These are phyloP conservation scores for Macrosoma leucophasiata DNA, from an alignment of 2,888 invertebrate genomes.

Conservation along the genomic window DNA sequence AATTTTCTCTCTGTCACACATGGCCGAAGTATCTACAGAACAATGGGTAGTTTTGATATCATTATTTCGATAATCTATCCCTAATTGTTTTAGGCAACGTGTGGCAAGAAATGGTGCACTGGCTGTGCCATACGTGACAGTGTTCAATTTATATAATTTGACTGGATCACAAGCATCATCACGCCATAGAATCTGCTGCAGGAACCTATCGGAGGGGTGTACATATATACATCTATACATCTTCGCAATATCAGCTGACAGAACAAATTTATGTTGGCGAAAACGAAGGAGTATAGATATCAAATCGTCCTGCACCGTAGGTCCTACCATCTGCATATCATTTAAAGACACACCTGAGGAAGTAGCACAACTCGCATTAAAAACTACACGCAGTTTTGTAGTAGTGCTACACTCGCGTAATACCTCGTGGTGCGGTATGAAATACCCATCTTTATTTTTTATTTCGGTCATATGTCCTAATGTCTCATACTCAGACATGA, in stretches of 20 bases:
- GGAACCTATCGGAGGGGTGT: conserved; percentile 10
- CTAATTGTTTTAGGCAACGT: conserved; percentile 26
- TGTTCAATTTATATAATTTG: conserved; percentile 24
- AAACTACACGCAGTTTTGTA: conserved; percentile 9
- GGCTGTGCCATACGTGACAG: conserved; percentile 29
- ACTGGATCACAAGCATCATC: conserved; percentile 14
- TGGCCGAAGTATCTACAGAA: too few species aligned
- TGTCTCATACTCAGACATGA: not conserved
- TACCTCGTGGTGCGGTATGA: conserved; percentile 11
- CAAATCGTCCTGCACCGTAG: conserved; percentile 25
- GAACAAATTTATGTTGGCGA: conserved; percentile 21
- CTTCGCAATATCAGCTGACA: conserved; percentile 27
- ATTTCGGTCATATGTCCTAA: not conserved
- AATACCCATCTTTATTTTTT: too few species aligned
- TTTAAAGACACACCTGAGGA: conserved; percentile 21
- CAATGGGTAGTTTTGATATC: too few species aligned
- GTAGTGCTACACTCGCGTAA: conserved; percentile 6
- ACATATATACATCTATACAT: conserved; percentile 24
- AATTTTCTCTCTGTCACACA: conserved; percentile 15
- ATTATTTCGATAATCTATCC: conserved; percentile 21
- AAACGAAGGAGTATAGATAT: conserved; percentile 25
- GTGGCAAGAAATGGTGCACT: conserved; percentile 28
- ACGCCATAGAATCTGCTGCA: conserved; percentile 24
- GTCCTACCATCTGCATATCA: conserved; percentile 24
- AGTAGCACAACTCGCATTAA: conserved; percentile 9